A percentile compares a stretch with the other conserved stretches of the same genome.
These are phyloP conservation scores for Diadumene lineata DNA, from an alignment of 92 coral and sea anemone genomes.

Conservation along the genomic window DNA sequence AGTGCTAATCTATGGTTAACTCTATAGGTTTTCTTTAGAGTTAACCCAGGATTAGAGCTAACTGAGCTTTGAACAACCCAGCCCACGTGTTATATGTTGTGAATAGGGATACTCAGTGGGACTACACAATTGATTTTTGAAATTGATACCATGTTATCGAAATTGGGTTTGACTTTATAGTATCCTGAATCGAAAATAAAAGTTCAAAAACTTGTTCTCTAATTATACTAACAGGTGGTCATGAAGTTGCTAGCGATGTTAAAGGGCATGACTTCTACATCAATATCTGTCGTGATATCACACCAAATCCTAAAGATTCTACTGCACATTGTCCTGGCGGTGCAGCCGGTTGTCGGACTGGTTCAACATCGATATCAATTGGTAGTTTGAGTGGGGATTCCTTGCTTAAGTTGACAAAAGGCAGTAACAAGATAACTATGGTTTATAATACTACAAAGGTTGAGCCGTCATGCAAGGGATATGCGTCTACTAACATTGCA, in stretches of 20 bases:
- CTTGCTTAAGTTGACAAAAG: conserved; percentile 11
- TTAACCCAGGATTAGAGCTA: no score
- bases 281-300: conserved; percentile 91
- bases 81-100: no score
- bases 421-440: conserved; percentile 31
- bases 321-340: conserved; percentile 45
- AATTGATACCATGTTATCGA: no score
- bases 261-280: conserved; percentile 64
- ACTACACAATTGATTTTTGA: no score
- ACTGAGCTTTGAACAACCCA: no score
- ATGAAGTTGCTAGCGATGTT: conserved; percentile 70
- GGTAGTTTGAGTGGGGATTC: conserved; percentile 38
- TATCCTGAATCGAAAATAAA: no score
- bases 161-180: no score
- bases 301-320: conserved; percentile 36
- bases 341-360: conserved; percentile 64
- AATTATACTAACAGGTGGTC: no score
- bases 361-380: conserved; percentile 14
- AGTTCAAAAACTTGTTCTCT: no score
- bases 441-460: conserved; percentile 38
- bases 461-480: conserved; percentile 23
- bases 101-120: no score
- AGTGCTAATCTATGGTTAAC: no score
- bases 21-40: no score
- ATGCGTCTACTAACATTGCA: conserved; percentile 62